Evolutionary conservation across 2,888 invertebrate species (phyloP), one percentile per base, ranked within the genome.

Genomic region (Andrena bicolor): DNA sequence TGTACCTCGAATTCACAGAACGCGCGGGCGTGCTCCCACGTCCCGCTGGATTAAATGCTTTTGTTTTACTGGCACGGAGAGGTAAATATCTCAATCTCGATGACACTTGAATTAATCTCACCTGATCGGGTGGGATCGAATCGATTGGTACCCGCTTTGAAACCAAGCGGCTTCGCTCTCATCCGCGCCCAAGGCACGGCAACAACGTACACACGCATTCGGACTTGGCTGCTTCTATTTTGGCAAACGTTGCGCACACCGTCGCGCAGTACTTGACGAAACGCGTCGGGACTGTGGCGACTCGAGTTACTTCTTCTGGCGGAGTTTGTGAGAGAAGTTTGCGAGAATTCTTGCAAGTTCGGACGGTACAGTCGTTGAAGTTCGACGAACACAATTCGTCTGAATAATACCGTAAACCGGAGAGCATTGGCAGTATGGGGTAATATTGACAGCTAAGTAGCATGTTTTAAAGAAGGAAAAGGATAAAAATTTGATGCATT

Each of bases 81-180:
- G 84, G 80, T 83, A 76, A 80, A 49, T 75, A 77, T 63, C 23
- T 20, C n/a, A 28, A 72, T 68, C 60, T 66, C 51, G 61, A 61
- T 23, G 69, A 58, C 20, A 35, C 65, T 51, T 32, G 48, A 30
- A 32, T 56, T 35, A 13, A 23, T 61, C 51, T 56, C 60, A 10
- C 51, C 61, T 41, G 63, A 71, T 64, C 74, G 64, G 71, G 20
- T 51, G 78, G 8, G 70, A 75, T 60, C 53, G 64, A 79, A 69
- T 70, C 66, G 48, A 48, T n/a, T 13, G 23, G 56, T 4, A 0
- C 4, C 10, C 20, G 35, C 10, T 28, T 28, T 30, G 13, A 6
- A 4, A 13, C 16, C 48, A 66, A 26, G 20, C 16, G 30, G 80
- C 72, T 71, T 56, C 79, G 28, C 32, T 81, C 64, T 8, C 74